Evolutionary conservation across 53 echinoderm and acorn worm species (phyloP).

Genomic region (Stichopus horrens): DNA sequence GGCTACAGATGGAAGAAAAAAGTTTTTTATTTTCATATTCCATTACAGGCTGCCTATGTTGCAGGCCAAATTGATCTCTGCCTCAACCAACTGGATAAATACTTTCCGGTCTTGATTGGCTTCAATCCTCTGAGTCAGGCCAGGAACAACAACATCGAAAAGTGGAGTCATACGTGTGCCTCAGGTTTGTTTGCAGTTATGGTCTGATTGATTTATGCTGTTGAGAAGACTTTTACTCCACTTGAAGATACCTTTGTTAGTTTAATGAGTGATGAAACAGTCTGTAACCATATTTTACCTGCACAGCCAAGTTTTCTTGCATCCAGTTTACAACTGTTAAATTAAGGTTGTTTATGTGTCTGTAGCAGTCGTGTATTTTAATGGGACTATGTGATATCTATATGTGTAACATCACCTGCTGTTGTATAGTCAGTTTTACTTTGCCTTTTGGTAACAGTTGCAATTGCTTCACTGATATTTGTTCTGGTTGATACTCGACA

Average conservation of each 20-base stretch:
- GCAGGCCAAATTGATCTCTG: constrained; percentile 89
- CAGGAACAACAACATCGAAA: constrained; percentile 66
- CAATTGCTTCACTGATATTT: too few relatives aligned
- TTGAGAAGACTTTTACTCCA: not conserved
- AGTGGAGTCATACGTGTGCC: constrained; percentile 81
- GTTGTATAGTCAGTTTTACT: too few relatives aligned
- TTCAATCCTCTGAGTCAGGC: constrained; percentile 76
- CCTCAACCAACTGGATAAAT: constrained; percentile 66
- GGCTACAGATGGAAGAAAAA: too few relatives aligned
- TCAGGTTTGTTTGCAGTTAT: constrained; percentile 53
- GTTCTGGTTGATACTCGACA: too few relatives aligned
- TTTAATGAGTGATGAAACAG: not conserved
- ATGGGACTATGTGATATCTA: too few relatives aligned
- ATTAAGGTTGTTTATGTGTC: too few relatives aligned
- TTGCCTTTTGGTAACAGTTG: too few relatives aligned
- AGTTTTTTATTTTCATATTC: not conserved
- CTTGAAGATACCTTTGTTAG: not conserved
- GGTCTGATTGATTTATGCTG: not conserved
- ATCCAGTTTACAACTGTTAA: too few relatives aligned
- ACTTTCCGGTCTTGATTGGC: constrained; percentile 78
- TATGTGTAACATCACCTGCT: too few relatives aligned
- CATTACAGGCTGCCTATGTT: constrained; percentile 80
- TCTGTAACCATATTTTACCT: too few relatives aligned
- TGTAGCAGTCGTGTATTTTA: too few relatives aligned
- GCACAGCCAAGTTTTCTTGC: too few relatives aligned